Evolutionary conservation across 2,888 invertebrate genomes (phyloP), one percentile per base, ranked within the genome.

Genomic region (Cyaniris semiargus): DNA sequence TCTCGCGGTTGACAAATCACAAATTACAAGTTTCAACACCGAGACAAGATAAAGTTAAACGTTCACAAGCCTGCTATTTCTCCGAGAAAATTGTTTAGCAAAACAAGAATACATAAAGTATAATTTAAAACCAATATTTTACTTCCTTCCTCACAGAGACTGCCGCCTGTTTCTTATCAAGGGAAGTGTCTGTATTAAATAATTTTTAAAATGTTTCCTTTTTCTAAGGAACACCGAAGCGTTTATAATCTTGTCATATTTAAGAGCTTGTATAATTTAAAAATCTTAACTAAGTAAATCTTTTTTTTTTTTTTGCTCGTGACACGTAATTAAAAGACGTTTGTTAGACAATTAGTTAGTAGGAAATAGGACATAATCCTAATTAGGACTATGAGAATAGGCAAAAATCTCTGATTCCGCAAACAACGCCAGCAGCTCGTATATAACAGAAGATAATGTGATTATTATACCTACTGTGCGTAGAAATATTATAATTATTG

Each of bases 1-100:
- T 66, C 66, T 66, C 66, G 15, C 31, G 27, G 27, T 66, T 66
- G 66, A 66, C 66, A 66, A 66, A 66, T 66, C 66, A 66, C 66
- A 66, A 66, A 66, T 66, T 66, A 66, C 66, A 66, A 66, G 27
- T 66, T 66, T 66, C 27, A 66, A 66, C 66, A 66, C 66, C 66
- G 27, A 66, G 66, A 66, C 15, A 31, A 66, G 27, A 15, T 18
- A 21, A 66, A 66, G 66, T 66, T 66, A 66, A 66, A 66, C 27
- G 66, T 66, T 66, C 66, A 15, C 66, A 31, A 66, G 66, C 27
- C 66, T 27, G 27, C 66, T 31, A 27, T 66, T 23, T 66, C 18
- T 31, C 27, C 27, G 27, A 66, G 66, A 66, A 66, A 66, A 66
- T 31, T 66, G 66, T 66, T 66, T 66, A 66, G 66, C 27, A 66